A percentile compares a stretch with the other conserved stretches of the same genome.
Evolutionary conservation across 2,797 vertebrate species (phyloP).

Genomic region (Eulemur albifrons): DNA sequence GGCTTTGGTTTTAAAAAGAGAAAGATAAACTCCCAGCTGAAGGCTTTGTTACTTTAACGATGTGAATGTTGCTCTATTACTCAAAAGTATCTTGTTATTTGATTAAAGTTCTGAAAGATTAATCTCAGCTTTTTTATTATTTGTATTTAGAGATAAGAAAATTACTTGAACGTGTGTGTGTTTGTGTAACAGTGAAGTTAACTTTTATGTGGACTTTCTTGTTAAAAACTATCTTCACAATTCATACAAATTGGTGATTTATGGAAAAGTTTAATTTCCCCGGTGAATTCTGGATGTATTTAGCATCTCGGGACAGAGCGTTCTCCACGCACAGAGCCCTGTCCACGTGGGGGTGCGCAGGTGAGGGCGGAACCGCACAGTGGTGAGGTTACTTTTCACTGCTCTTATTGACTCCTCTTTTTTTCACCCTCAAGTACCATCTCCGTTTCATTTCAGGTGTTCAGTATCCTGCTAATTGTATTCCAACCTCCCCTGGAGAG

Average conservation of each 20-base stretch:
- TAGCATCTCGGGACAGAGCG: not conserved
- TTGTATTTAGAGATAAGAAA: conserved; percentile 44
- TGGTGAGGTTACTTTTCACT: not conserved
- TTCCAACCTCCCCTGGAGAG: conserved; percentile 43
- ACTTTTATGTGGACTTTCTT: not conserved
- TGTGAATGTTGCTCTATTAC: not conserved
- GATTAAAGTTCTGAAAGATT: conserved; percentile 47
- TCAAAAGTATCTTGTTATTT: conserved; percentile 32
- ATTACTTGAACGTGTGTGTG: not conserved
- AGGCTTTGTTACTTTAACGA: conserved; percentile 62
- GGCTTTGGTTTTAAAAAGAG: conserved; percentile 74
- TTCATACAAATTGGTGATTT: not conserved
- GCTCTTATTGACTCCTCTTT: not conserved
- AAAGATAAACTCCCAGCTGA: conserved; percentile 63
- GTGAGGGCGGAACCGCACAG: not conserved
- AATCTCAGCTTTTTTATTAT: conserved; percentile 7
- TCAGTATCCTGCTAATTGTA: conserved; percentile 55
- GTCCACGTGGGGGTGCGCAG: not conserved
- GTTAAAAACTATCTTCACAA: not conserved
- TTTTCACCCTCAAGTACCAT: not conserved
- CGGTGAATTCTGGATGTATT: not conserved
- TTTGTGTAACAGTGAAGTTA: not conserved
- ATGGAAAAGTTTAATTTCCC: not conserved
- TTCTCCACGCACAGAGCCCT: not conserved
- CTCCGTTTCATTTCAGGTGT: conserved; percentile 48